phyloP scores from a whole-genome alignment of 2,888 invertebrate species.

The Heliconius ethilla region DNA sequence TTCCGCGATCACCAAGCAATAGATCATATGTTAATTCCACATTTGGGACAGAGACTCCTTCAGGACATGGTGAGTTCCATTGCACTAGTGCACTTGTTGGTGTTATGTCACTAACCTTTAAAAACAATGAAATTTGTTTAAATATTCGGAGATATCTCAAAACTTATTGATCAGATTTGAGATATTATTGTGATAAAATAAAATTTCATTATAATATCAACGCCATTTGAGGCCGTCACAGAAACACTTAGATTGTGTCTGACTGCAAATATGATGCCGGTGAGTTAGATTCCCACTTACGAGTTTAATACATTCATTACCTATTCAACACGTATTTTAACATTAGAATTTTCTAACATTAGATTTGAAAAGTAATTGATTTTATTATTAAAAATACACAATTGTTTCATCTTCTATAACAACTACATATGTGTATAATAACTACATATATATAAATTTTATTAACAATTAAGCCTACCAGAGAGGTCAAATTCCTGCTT shows the following conservation, averaged over 20 bases:
- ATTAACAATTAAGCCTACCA: not conserved
- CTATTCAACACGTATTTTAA: no score
- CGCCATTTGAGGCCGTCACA: not conserved
- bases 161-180: not conserved
- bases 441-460: not conserved
- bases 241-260: not conserved
- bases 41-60: constrained; percentile 72
- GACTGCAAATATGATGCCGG: not conserved
- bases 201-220: not conserved
- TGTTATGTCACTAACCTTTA: constrained; percentile 90
- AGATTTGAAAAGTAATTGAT: not conserved
- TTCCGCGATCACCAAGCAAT: constrained; percentile 90
- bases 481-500: no score
- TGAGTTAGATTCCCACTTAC: not conserved
- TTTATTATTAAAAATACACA: not conserved
- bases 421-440: not conserved
- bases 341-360: no score
- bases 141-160: not conserved
- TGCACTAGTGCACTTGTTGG: constrained; percentile 92
- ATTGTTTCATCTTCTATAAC: not conserved
- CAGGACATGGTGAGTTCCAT: constrained; percentile 86
- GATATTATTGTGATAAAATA: no score
- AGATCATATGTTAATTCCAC: constrained; percentile 90
- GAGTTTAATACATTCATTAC: not conserved
- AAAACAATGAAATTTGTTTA: constrained; percentile 38